Evolutionary conservation across 2,888 invertebrate genomes (phyloP).

Genomic region (Girardia tigrina): DNA sequence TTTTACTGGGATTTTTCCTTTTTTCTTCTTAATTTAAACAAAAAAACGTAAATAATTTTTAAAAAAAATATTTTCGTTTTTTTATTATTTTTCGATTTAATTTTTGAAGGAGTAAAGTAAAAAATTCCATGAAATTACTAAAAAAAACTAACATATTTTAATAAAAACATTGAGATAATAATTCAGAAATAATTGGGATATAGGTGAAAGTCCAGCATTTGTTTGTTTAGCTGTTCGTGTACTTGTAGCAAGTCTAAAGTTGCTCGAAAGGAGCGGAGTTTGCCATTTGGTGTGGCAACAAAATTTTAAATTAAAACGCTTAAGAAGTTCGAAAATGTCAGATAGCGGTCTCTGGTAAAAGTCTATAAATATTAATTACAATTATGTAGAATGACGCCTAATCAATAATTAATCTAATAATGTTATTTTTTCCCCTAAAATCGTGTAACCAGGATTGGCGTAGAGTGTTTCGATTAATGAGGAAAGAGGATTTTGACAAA

Average conservation of each 20-base stretch:
- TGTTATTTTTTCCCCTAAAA: neutral
- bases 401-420: neutral
- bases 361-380: conserved; percentile 17
- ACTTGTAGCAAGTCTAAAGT: neutral
- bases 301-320: conserved; percentile 1
- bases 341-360: conserved; percentile 11
- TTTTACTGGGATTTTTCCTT: too few species aligned
- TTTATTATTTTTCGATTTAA: too few species aligned
- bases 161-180: too few species aligned
- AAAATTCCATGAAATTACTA: too few species aligned
- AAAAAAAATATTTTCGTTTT: too few species aligned
- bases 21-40: too few species aligned
- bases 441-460: conserved; percentile 16
- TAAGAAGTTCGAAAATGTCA: conserved; percentile 23
- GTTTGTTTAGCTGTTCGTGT: conserved; percentile 9
- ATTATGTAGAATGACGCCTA: neutral
- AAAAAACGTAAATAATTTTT: too few species aligned
- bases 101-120: too few species aligned
- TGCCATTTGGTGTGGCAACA: conserved; percentile 23
- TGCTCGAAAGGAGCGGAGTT: neutral
- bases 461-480: conserved; percentile 14
- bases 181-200: neutral
- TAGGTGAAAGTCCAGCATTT: conserved; percentile 20
- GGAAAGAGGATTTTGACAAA: conserved; percentile 12
- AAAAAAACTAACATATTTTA: too few species aligned